A percentile compares a stretch with the other conserved stretches of the same genome.
Evolutionary conservation across 2,888 invertebrate species (phyloP).

Genomic region (Conomelus anceps): DNA sequence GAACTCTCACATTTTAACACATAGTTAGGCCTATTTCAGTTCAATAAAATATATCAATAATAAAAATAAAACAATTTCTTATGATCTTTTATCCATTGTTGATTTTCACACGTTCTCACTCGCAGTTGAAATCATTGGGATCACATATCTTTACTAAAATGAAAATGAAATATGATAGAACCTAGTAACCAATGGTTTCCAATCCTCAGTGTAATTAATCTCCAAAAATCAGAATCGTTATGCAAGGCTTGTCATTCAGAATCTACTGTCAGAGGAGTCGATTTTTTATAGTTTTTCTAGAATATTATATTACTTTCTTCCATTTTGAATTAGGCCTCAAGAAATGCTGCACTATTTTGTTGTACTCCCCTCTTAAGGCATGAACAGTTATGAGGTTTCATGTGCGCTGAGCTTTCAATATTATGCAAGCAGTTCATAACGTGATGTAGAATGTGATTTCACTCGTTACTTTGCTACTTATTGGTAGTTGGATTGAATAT

Average conservation of each 20-base stretch:
- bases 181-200: neutral
- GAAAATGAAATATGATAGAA: neutral
- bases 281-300: neutral
- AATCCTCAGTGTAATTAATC: neutral
- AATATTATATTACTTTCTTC: neutral
- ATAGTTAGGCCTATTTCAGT: no score
- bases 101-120: no score
- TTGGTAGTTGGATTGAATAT: neutral
- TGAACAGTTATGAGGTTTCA: neutral
- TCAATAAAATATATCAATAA: no score
- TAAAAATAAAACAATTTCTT: no score
- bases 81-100: no score
- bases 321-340: neutral
- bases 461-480: neutral
- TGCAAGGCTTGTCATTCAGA: neutral
- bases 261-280: neutral
- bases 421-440: neutral
- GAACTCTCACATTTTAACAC: no score
- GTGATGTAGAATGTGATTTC: neutral
- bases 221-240: neutral
- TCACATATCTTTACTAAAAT: neutral
- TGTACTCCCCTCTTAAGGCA: neutral
- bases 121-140: neutral
- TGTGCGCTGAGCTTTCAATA: neutral
- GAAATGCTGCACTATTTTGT: neutral